Conservation (phyloP, 2,888 invertebrate species). For the Aplocera efformata region DNA sequence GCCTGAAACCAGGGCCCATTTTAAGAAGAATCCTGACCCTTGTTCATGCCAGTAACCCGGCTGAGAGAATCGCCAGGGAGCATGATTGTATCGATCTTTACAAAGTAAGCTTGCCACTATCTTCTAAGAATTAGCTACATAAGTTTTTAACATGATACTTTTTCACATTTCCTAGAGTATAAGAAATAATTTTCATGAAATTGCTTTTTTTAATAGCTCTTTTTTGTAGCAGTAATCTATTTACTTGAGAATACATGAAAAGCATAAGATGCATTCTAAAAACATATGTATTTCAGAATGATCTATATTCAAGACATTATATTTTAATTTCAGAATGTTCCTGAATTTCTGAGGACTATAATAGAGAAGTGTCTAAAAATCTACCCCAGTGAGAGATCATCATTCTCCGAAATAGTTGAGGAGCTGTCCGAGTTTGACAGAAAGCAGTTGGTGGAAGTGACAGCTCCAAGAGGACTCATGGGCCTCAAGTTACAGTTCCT, state of each 20-base stretch:
- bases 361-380: slow-evolving; percentile 87
- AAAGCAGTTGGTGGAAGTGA: slow-evolving; percentile 61
- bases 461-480: slow-evolving; percentile 67
- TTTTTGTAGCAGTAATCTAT: too few relatives aligned
- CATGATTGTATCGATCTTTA: slow-evolving; percentile 85
- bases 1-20: slow-evolving; percentile 86
- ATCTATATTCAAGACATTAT: too few relatives aligned
- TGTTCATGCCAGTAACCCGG: slow-evolving; percentile 76
- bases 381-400: slow-evolving; percentile 76
- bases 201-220: too few relatives aligned
- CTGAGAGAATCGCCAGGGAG: slow-evolving; percentile 87
- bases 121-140: too few relatives aligned
- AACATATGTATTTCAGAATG: too few relatives aligned
- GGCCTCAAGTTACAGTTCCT: slow-evolving; percentile 87
- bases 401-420: slow-evolving; percentile 81
- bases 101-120: slow-evolving; percentile 67
- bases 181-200: too few relatives aligned
- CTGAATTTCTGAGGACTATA: slow-evolving; percentile 79
- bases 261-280: too few relatives aligned
- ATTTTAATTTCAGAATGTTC: slow-evolving; percentile 70
- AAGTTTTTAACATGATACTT: too few relatives aligned
- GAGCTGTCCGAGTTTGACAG: slow-evolving; percentile 52
- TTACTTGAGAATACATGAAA: too few relatives aligned
- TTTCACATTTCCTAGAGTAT: too few relatives aligned
- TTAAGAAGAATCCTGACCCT: slow-evolving; percentile 87